Evolutionary conservation across 1,140 invertebrate genomes (phyloP).

Genomic region (Homarus americanus): DNA sequence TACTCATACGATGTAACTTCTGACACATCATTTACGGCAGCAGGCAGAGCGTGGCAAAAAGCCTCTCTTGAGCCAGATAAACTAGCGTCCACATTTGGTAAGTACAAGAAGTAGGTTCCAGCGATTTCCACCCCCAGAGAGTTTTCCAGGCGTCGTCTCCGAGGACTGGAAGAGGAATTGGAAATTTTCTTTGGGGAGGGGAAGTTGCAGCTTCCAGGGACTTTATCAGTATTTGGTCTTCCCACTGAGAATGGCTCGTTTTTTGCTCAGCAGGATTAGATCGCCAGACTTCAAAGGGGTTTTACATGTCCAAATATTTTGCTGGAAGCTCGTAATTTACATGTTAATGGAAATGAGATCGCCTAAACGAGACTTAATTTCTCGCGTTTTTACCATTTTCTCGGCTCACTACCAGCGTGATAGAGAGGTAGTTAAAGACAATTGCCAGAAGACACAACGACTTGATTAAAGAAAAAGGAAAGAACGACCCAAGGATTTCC

Average conservation of each 20-base stretch:
- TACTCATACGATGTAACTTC: background rate
- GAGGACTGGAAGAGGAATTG: conserved; percentile 14
- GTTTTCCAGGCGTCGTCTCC: background rate
- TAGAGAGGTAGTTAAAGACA: background rate
- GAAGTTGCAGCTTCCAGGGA: background rate
- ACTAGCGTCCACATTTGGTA: conserved; percentile 14
- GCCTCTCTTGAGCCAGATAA: conserved; percentile 4
- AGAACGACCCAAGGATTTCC: too few species aligned
- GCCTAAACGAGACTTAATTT: background rate
- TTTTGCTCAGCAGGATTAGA: background rate
- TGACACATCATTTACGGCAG: background rate
- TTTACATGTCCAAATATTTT: conserved; percentile 8
- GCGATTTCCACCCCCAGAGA: background rate
- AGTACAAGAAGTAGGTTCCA: conserved; percentile 15
- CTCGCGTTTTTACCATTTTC: background rate
- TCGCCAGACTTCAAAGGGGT: background rate
- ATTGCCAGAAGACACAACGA: too few species aligned
- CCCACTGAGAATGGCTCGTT: background rate
- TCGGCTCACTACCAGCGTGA: background rate
- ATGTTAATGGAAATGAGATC: background rate
- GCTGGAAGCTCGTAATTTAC: background rate
- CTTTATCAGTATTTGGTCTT: conserved; percentile 8
- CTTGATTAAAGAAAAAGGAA: too few species aligned
- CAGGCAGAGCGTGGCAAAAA: background rate
- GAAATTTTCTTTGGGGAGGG: conserved; percentile 4